Percentiles rank a stretch among this genome's conserved stretches.
These are phyloP conservation scores for Corvus hawaiiensis DNA, from an alignment of 2,113 vertebrate species.

Conservation along the genomic window DNA sequence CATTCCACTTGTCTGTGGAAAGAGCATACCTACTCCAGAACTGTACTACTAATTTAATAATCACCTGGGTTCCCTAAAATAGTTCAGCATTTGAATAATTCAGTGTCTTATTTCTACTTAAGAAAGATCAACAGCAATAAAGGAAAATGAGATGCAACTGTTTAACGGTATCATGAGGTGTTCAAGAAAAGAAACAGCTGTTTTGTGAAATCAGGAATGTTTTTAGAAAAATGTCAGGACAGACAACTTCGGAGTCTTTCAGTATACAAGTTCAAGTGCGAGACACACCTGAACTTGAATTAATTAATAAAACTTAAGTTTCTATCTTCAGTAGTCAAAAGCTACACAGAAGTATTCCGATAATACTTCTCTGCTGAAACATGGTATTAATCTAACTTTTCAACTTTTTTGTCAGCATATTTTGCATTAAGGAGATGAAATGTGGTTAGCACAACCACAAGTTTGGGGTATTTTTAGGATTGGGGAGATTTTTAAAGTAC, in stretches of 20 bases:
- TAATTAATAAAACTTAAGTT: not conserved
- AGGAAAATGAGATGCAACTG: not conserved
- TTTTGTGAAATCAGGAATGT: not conserved
- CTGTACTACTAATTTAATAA: not conserved
- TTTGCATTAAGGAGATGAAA: not conserved
- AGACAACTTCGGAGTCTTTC: not conserved
- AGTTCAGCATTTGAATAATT: not conserved
- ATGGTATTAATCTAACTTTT: not conserved
- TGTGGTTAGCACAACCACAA: not conserved
- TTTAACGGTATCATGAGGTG: fast-evolving
- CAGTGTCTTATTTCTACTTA: not conserved
- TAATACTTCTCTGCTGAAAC: not conserved
- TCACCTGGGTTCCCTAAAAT: not conserved
- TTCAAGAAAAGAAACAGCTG: not conserved
- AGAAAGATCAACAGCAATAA: not conserved
- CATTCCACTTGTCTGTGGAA: not conserved
- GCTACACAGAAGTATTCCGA: not conserved
- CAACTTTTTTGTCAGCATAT: not conserved
- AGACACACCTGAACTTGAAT: not conserved
- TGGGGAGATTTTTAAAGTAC: not conserved
- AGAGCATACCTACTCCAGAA: not conserved
- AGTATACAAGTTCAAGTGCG: not conserved
- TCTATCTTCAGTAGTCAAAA: not conserved
- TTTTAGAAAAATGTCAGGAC: not conserved
- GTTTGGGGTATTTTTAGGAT: not conserved